A percentile compares a stretch with the other conserved stretches of the same genome.
These are phyloP conservation scores for Falco punctatus DNA, from an alignment of 2,113 vertebrate genomes.

Conservation along the genomic window DNA sequence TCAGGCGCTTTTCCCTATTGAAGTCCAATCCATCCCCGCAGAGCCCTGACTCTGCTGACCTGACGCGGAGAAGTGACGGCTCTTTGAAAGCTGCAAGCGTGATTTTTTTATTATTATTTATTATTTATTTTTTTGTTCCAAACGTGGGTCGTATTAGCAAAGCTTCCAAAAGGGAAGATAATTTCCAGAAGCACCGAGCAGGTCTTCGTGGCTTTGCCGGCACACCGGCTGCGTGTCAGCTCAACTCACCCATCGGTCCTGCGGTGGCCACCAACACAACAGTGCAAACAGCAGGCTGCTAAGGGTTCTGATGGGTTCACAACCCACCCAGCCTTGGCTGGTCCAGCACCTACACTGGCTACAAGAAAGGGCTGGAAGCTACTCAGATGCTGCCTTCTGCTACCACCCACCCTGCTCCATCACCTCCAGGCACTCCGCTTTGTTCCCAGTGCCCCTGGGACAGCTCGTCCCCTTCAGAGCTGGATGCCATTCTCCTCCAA, in stretches of 20 bases:
- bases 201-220: neutral
- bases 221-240: neutral
- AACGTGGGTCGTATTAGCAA: neutral
- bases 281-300: neutral
- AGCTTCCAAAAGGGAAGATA: neutral
- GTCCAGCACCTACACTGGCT: neutral
- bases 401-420: neutral
- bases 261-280: neutral
- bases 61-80: neutral
- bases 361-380: neutral
- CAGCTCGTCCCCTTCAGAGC: neutral
- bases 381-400: neutral
- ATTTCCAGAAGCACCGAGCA: neutral
- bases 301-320: neutral
- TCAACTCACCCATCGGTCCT: neutral
- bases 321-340: neutral
- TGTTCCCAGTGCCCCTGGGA: neutral
- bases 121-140: neutral
- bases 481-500: neutral
- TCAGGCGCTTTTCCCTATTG: slow-evolving; percentile 1
- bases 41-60: fast-evolving
- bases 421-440: neutral
- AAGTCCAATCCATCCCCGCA: neutral
- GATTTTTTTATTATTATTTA: neutral
- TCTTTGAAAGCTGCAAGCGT: neutral